Base-by-base conservation (phyloP, 2,888 invertebrate species). In the Stenodema calcarata region DNA sequence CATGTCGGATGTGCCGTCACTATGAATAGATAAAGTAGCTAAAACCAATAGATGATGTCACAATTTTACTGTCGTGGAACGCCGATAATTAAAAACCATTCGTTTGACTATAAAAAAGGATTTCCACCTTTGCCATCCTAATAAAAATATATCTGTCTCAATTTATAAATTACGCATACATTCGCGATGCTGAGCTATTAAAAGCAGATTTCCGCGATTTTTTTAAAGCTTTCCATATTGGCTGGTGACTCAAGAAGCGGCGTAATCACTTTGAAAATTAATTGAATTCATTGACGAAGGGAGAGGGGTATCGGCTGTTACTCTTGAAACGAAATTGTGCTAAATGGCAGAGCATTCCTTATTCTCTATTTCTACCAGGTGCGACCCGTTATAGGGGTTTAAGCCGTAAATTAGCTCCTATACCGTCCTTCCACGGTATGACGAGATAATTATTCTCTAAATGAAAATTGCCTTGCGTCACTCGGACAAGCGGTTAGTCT, bases 381-480 rank as follows among this genome's bases (percentile, higher is more conserved):
- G 78, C 47, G 23, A 42, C 44, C 47, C 44, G 42, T 75, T 75
- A 42, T 78, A 27, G 44, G 47, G 47, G 28, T 42, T 78, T 78
- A 16, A 42, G 78, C 76, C n/a, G 42, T 76, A 76, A 76, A 76
- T 76, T 76, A 76, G 76, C 76, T 76, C 42, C 76, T 35, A 50
- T 42, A 42, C 23, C 27, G 76, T 44, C 44, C 47, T 44, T 78
- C 41, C 78, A 78, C 78, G 78, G 78, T 47, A 78, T 78, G 44
- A 78, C 27, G 78, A 78, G 78, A 44, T 78, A 78, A 78, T 78
- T 78, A 78, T 78, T 78, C 78, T 78, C 47, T 27, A 47, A 73
- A 73, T 73, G 73, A 73, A 73, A 73, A 73, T 73, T 62, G 41
- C 73, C 73, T 73, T 73, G 73, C 73, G 73, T 73, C 73, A 73